phyloP scores from a whole-genome alignment of 2,797 vertebrate genomes.

The Rhynchonycteris naso region DNA sequence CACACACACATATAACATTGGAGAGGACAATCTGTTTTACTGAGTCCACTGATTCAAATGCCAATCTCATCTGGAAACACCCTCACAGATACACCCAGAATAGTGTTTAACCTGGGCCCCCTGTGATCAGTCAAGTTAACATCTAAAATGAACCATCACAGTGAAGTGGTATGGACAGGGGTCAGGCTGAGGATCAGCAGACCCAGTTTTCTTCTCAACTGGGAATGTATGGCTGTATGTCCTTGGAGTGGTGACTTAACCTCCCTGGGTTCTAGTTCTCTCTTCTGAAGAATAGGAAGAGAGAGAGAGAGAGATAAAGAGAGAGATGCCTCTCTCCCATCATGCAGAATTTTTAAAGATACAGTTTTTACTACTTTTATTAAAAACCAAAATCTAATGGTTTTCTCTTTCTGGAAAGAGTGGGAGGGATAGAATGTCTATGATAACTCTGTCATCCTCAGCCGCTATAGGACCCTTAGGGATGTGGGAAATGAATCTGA shows the following conservation, averaged over 20 bases:
- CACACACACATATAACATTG: background rate
- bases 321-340: background rate
- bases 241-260: background rate
- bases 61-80: background rate
- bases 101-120: background rate
- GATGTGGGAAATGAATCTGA: conserved; percentile 80
- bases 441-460: conserved; percentile 66
- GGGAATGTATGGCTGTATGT: background rate
- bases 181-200: background rate
- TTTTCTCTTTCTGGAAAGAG: conserved; percentile 38
- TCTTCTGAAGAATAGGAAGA: background rate
- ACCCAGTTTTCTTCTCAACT: background rate
- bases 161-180: background rate
- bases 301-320: background rate
- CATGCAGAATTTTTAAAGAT: background rate
- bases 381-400: background rate
- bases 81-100: background rate
- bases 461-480: conserved; percentile 81
- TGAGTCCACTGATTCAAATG: background rate
- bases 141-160: background rate
- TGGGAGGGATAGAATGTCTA: background rate
- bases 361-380: background rate
- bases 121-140: background rate
- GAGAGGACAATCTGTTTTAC: background rate
- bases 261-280: background rate